Conservation (phyloP, 2,113 vertebrate species). For the Thamnophis sirtalis region DNA sequence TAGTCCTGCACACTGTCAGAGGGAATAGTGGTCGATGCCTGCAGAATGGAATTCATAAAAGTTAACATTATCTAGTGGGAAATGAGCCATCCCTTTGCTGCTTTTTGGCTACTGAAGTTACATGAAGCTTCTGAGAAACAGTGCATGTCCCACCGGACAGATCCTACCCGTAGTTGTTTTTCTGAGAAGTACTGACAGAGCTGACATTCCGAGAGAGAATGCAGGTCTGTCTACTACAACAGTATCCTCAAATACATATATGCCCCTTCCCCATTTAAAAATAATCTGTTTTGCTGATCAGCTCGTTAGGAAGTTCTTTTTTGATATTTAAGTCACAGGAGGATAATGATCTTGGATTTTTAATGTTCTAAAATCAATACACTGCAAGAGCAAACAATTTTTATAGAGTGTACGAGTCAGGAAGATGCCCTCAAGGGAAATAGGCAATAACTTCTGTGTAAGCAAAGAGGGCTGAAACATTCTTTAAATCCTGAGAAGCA, state of each 20-base stretch:
- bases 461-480: background rate
- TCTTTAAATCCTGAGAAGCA: background rate
- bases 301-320: background rate
- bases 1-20: conserved; percentile 37
- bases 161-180: background rate
- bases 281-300: background rate
- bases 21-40: conserved; percentile 37
- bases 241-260: background rate
- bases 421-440: background rate
- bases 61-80: background rate
- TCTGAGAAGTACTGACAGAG: background rate
- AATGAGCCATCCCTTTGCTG: background rate
- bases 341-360: background rate
- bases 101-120: background rate
- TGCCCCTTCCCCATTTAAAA: background rate
- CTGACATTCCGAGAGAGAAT: background rate
- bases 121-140: background rate
- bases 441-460: background rate
- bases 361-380: background rate
- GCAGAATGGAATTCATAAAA: background rate
- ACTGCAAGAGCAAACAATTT: background rate
- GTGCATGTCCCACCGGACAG: background rate
- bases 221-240: background rate
- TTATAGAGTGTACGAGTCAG: background rate
- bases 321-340: background rate